Evolutionary conservation across 2,797 vertebrate genomes (phyloP).

Genomic region (Amazonetta brasiliensis): DNA sequence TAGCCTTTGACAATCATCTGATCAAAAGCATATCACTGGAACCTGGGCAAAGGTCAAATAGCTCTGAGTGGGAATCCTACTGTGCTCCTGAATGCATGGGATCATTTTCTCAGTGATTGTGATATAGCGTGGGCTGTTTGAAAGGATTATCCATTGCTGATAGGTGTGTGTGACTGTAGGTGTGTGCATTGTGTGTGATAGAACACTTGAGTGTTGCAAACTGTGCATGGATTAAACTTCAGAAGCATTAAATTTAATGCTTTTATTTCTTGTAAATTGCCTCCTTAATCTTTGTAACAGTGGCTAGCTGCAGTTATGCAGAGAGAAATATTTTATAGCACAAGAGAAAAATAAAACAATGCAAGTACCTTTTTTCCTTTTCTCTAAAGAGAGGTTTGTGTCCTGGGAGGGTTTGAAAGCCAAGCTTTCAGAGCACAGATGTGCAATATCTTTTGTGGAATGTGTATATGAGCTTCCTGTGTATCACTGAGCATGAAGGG

Average conservation of each 20-base stretch:
- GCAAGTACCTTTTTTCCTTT: neutral
- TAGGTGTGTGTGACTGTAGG: neutral
- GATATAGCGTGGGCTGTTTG: neutral
- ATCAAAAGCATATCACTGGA: neutral
- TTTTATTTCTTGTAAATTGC: conserved; percentile 15
- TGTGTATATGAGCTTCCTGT: neutral
- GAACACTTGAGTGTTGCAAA: neutral
- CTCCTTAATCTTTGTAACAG: neutral
- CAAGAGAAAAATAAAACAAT: neutral
- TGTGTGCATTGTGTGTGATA: neutral
- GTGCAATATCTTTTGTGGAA: neutral
- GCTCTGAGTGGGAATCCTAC: neutral
- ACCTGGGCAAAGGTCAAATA: conserved; percentile 25
- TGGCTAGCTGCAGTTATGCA: neutral
- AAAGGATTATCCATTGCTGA: neutral
- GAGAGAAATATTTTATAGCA: neutral
- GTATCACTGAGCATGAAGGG: neutral
- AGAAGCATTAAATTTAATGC: neutral
- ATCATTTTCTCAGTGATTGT: neutral
- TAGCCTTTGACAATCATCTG: neutral
- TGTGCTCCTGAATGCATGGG: neutral
- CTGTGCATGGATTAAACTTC: neutral
- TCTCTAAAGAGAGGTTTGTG: neutral
- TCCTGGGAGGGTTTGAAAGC: neutral
- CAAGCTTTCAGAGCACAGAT: neutral